Base-by-base conservation (phyloP, 1,140 invertebrate species). In the Asobara japonica region DNA sequence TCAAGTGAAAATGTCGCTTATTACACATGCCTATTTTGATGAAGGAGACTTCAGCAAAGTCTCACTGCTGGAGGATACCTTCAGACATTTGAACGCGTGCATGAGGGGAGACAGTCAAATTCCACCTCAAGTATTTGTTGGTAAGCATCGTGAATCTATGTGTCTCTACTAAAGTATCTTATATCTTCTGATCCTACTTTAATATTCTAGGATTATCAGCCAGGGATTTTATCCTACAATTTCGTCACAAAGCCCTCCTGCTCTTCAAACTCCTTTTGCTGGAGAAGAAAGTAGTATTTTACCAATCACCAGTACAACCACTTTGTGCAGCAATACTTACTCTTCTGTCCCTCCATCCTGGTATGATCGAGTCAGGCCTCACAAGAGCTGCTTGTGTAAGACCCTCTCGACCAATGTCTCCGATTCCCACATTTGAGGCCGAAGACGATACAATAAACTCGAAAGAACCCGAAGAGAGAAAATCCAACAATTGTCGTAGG, bases 11-110 rank as follows among this genome's bases (percentile, higher is more conserved):
- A 92, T 99, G 89, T 92, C 96, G 68, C 88, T 99, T 2, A 98
- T 99, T 72, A 98, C 98, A 0, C 93, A 97, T 85, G 97, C 96
- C 0, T 99, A 98, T 87, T 99, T 99, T 86, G 92, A 97, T 74
- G 95, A 98, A 88, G 94, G 94, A 31, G 96, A 97, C 87, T 98
- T 97, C 80, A 95, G 95, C 65, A 93, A 96, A 85, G 93, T 95
- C n/a, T 93, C 93, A 10, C 89, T 99, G 27, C 88, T 99, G 61
- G 92, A 97, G 82, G 96, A 99, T 83, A 97, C 97, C 45, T 99
- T 94, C 86, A 92, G 93, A 80, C 97, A 98, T 87, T 88, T 99
- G 3, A 97, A 97, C 87, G 91, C 91, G 75, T 98, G 94, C 83
- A 90, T 98, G 72, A 86, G 85, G 20, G 80, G 89, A 85, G 87